Evolutionary conservation across 92 coral and sea anemone species (phyloP).

Genomic region (Blastomussa wellsi): DNA sequence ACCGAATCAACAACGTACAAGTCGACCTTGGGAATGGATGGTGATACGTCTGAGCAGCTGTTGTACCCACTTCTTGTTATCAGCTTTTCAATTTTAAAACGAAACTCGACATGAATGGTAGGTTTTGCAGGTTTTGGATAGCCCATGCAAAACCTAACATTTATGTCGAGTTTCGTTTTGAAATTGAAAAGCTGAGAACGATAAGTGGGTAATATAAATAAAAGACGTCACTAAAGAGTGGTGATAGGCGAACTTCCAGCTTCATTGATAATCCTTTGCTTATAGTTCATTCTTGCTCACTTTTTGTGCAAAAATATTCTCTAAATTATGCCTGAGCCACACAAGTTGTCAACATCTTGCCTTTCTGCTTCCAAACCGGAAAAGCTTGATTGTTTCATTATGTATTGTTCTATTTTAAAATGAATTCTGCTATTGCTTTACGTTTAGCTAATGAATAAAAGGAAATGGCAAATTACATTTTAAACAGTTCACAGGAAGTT

Average conservation of each 20-base stretch:
- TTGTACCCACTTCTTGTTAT: not conserved
- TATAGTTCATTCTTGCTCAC: not conserved
- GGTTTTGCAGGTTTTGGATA: too few relatives aligned
- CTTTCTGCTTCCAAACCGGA: conserved; percentile 12
- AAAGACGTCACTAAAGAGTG: not conserved
- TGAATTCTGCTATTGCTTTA: not conserved
- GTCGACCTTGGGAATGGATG: not conserved
- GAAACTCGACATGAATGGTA: not conserved
- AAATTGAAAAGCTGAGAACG: too few relatives aligned
- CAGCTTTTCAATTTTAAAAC: not conserved
- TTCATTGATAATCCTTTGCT: too few relatives aligned
- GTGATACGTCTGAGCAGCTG: not conserved
- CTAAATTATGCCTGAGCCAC: not conserved
- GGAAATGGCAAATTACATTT: not conserved
- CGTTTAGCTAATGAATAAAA: not conserved
- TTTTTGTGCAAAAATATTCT: conserved; percentile 13
- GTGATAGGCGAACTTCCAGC: not conserved
- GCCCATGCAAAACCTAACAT: too few relatives aligned
- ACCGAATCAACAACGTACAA: not conserved
- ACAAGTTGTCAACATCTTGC: not conserved
- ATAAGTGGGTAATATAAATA: too few relatives aligned
- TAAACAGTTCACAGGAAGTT: not conserved
- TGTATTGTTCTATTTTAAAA: not conserved
- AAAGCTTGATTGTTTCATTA: not conserved
- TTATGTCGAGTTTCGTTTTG: not conserved